These are phyloP conservation scores for Lepidochrysops patricia DNA, from an alignment of 2,888 invertebrate genomes.

Conservation along the genomic window DNA sequence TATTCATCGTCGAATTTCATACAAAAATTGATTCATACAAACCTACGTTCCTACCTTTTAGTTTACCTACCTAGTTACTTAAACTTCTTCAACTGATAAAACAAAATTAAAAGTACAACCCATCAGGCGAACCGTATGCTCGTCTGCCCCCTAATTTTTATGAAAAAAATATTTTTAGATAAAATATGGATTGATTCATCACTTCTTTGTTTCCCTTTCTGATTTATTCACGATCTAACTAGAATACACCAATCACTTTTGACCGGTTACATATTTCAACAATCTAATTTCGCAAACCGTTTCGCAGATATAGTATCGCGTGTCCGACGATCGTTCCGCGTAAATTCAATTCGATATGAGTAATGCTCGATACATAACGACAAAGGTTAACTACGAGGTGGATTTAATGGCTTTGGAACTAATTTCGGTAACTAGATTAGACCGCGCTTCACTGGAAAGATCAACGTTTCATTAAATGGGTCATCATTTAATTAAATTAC, in stretches of 20 bases:
- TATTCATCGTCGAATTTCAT: not conserved
- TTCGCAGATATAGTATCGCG: slow-evolving; percentile 3
- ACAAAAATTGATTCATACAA: not conserved
- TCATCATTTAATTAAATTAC: not conserved
- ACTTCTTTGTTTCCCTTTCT: not conserved
- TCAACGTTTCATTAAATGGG: not conserved
- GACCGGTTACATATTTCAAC: not conserved
- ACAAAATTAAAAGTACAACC: no score
- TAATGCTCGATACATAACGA: not conserved
- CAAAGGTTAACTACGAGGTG: not conserved
- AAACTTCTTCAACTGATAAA: no score
- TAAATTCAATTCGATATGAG: slow-evolving; percentile 3
- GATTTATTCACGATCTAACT: not conserved
- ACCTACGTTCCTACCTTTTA: no score
- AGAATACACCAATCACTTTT: not conserved
- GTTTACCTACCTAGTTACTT: no score
- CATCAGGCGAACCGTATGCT: no score
- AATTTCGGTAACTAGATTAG: slow-evolving; percentile 6
- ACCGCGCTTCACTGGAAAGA: not conserved
- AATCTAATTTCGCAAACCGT: slow-evolving; percentile 1
- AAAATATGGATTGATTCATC: no score
- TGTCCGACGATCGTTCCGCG: not conserved
- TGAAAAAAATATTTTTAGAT: no score
- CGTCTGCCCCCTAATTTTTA: no score
- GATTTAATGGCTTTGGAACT: not conserved